Conservation (phyloP, 2,113 vertebrate genomes). For the Mohoua ochrocephala region DNA sequence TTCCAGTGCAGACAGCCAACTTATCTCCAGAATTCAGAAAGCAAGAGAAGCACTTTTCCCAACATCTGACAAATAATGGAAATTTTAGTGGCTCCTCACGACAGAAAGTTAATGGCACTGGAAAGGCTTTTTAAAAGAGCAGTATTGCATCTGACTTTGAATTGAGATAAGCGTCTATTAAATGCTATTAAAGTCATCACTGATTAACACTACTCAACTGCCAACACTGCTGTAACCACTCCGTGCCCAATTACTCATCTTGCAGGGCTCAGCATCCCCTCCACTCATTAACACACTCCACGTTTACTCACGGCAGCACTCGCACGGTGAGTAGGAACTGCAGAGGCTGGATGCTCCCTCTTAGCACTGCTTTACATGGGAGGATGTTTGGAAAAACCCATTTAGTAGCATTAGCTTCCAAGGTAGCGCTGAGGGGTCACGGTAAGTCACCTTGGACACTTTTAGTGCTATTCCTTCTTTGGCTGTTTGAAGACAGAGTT, state of each 20-base stretch:
- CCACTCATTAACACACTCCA: neutral
- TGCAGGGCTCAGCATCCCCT: neutral
- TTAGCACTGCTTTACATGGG: neutral
- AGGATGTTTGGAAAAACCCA: neutral
- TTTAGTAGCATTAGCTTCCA: neutral
- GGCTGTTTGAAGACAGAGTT: neutral
- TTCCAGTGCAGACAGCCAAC: neutral
- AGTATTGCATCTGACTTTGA: neutral
- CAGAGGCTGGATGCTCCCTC: neutral
- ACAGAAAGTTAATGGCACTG: slow-evolving; percentile 18
- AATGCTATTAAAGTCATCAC: slow-evolving; percentile 51
- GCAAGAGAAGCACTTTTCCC: neutral
- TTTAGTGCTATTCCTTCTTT: neutral
- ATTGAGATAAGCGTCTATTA: slow-evolving; percentile 37
- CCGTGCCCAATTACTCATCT: slow-evolving; percentile 7
- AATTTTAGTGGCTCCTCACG: neutral
- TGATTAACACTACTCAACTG: slow-evolving; percentile 42
- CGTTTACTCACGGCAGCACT: neutral
- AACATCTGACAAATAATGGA: neutral
- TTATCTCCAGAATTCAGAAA: neutral
- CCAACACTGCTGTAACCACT: slow-evolving; percentile 19
- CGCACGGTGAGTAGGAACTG: neutral
- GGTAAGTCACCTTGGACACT: neutral
- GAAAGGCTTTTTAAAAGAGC: slow-evolving; percentile 22
- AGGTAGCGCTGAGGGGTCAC: neutral